Conservation (phyloP, 1,140 invertebrate species). For the Grapholita molesta region DNA sequence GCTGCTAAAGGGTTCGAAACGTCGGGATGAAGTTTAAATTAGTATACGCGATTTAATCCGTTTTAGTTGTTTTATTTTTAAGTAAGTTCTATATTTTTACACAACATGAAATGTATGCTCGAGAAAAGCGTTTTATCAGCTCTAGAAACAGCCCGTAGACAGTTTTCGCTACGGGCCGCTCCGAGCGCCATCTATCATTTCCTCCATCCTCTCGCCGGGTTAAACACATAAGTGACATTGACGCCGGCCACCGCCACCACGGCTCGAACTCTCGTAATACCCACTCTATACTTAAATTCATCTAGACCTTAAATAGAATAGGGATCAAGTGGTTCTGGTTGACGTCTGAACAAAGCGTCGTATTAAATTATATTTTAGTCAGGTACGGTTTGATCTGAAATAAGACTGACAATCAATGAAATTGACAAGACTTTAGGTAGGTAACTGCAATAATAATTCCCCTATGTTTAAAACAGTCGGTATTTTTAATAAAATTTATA, state of each 20-base stretch:
- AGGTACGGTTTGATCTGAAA: constrained; percentile 62
- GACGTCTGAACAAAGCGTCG: constrained; percentile 41
- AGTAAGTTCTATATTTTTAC: too few relatives aligned
- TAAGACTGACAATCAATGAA: constrained; percentile 41
- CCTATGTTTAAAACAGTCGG: background rate
- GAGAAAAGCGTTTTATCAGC: constrained; percentile 31
- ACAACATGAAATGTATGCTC: too few relatives aligned
- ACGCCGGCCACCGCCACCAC: constrained; percentile 54
- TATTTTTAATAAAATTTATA: too few relatives aligned
- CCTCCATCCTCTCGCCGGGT: constrained; percentile 73
- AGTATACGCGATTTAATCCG: too few relatives aligned
- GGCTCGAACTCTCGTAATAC: constrained; percentile 39
- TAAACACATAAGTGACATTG: constrained; percentile 77
- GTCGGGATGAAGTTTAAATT: too few relatives aligned
- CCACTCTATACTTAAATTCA: constrained; percentile 22
- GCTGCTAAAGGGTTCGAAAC: too few relatives aligned
- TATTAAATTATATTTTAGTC: constrained; percentile 55
- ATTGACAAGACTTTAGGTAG: background rate
- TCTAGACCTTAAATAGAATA: constrained; percentile 26
- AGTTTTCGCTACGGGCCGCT: constrained; percentile 54
- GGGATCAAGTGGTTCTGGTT: constrained; percentile 47
- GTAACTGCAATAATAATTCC: background rate
- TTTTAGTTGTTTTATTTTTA: too few relatives aligned
- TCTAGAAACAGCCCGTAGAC: constrained; percentile 41
- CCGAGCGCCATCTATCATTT: constrained; percentile 69